Evolutionary conservation across 2,113 vertebrate species (phyloP).

Genomic region (Cranoglanis bouderius): DNA sequence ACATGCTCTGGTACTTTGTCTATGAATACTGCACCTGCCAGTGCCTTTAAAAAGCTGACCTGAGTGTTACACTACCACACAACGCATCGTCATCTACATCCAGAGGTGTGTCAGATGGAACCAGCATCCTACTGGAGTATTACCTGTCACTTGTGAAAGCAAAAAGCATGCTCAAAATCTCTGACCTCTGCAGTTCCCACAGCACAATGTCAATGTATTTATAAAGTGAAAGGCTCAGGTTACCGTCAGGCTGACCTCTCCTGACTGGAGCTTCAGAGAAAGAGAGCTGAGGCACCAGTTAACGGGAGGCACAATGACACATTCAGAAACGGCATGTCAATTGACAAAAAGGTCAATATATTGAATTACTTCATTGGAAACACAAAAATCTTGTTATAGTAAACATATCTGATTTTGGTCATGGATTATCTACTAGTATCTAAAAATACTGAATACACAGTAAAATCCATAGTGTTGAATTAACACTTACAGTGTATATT

Average conservation of each 20-base stretch:
- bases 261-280: slow-evolving; percentile 17
- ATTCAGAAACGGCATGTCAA: slow-evolving; percentile 13
- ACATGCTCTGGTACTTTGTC: slow-evolving; percentile 11
- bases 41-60: slow-evolving; percentile 36
- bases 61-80: slow-evolving; percentile 21
- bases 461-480: too few relatives aligned
- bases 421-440: not conserved
- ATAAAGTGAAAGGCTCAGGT: slow-evolving; percentile 50
- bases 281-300: slow-evolving; percentile 27
- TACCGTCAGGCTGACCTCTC: slow-evolving; percentile 45
- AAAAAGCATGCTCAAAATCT: slow-evolving; percentile 43
- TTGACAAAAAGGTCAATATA: not conserved
- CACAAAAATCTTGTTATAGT: slow-evolving; percentile 4
- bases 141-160: slow-evolving; percentile 51
- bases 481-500: too few relatives aligned
- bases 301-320: slow-evolving; percentile 14
- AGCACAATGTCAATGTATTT: slow-evolving; percentile 56
- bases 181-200: slow-evolving; percentile 42
- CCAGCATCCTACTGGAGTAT: slow-evolving; percentile 24
- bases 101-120: slow-evolving; percentile 33
- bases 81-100: slow-evolving; percentile 33
- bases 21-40: slow-evolving; percentile 24
- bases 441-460: slow-evolving; percentile 3
- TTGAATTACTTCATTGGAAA: not conserved
- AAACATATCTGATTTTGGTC: not conserved